Base-by-base conservation (phyloP, 1,140 invertebrate species). In the Lerema accius region DNA sequence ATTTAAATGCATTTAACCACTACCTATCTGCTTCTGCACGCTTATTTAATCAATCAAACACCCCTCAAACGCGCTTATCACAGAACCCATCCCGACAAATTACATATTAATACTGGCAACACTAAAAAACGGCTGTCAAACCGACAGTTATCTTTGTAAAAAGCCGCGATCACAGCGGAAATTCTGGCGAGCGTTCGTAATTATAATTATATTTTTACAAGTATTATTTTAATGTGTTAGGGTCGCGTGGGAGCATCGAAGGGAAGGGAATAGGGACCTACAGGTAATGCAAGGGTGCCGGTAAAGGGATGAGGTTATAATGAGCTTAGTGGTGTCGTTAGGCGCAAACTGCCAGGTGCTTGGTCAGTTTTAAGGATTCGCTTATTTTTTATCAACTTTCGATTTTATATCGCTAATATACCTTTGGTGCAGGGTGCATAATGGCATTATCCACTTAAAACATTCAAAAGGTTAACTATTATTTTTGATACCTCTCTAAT, bases 1-100 rank as follows among this genome's bases (percentile, higher is more conserved):
- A 72, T 73, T 76, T 63, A 72, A 74, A 69, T 65, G 65, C 68
- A 67, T 75, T 77, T 76, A 86, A 82, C 76, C 74, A 78, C 56
- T 70, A 77, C 77, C 71, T 85, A 89, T 87, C 83, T 71, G 69
- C 48, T 65, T 56, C 61, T 62, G 80, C 84, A 86, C 84, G 80
- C 84, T 82, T 86, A 80, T 82, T 86, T 82, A 86, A 89, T 89
- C 86, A 89, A 89, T 89, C 84, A 89, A 77, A 71, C 79, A 80
- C 68, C 82, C 80, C 66, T 66, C 67, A 51, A 71, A 69, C 55
- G 55, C 60, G 73, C 80, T 84, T 87, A 85, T 87, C 82, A 80
- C 65, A 64, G 61, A 65, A 69, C 73, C 74, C 84, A 82, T 85
- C 82, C 82, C 78, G 73, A 77, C 83, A 87, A 89, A 89, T 87